Percentiles rank a stretch among this genome's conserved stretches.
phyloP scores from a whole-genome alignment of 2,113 vertebrate species.

The Vulpes vulpes region DNA sequence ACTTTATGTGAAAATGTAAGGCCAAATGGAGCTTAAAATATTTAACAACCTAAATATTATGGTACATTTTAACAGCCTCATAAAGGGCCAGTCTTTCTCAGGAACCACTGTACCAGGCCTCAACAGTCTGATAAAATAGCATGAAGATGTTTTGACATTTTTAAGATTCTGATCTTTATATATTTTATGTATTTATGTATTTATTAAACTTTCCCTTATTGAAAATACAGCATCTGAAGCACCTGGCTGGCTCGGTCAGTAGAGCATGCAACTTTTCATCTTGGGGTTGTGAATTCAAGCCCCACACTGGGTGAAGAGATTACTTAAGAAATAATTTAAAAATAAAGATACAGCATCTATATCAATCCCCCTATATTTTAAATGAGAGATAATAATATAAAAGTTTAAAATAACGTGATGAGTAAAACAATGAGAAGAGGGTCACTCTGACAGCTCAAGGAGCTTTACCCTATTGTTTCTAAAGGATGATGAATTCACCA shows the following conservation, averaged over 20 bases:
- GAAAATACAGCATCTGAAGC: neutral
- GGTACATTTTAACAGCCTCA: neutral
- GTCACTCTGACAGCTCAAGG: neutral
- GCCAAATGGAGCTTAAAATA: neutral
- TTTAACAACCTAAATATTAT: neutral
- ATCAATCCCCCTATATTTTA: neutral
- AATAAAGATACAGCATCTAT: neutral
- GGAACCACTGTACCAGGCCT: neutral
- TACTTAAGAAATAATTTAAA: neutral
- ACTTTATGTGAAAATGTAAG: neutral
- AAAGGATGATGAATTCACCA: neutral
- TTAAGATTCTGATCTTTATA: neutral
- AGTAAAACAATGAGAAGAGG: neutral
- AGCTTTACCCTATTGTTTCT: neutral
- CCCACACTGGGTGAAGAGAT: neutral
- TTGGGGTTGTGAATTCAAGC: neutral
- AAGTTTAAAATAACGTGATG: neutral
- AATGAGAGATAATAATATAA: neutral
- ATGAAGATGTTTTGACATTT: neutral
- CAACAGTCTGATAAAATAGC: neutral
- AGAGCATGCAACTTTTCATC: neutral
- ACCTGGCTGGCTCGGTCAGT: neutral
- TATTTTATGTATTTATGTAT: neutral
- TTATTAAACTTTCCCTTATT: neutral
- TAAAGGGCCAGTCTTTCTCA: neutral